Conservation (phyloP, 2,113 vertebrate species). For the Acanthisitta chloris region DNA sequence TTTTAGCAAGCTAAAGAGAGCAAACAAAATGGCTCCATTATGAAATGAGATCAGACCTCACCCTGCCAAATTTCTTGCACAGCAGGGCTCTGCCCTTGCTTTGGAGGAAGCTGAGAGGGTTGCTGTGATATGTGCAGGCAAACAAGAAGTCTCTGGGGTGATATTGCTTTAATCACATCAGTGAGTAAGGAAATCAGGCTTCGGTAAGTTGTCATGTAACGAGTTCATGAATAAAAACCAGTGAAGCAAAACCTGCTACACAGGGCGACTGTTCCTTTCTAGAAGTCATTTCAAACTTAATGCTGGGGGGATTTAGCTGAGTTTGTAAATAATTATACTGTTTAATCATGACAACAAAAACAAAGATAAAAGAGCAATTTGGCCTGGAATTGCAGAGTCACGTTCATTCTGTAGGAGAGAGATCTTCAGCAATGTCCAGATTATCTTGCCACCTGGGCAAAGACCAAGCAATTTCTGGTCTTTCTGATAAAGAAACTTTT, state of each 20-base stretch:
- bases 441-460: not conserved
- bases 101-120: not conserved
- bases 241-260: not conserved
- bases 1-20: not conserved
- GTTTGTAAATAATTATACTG: not conserved
- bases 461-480: not conserved
- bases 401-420: not conserved
- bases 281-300: not conserved
- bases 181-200: not conserved
- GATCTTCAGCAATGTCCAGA: not conserved
- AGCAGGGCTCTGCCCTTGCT: not conserved
- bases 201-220: not conserved
- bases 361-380: not conserved
- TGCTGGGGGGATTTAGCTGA: not conserved
- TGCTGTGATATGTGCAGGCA: not conserved
- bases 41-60: not conserved
- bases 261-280: not conserved
- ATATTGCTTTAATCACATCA: conserved; percentile 6
- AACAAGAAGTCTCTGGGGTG: not conserved
- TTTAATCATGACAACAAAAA: not conserved
- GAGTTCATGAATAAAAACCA: not conserved
- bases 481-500: not conserved
- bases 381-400: not conserved
- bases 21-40: not conserved
- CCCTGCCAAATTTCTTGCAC: not conserved